Evolutionary conservation across 1,140 invertebrate species (phyloP).

Genomic region (Pectinophora gossypiella): DNA sequence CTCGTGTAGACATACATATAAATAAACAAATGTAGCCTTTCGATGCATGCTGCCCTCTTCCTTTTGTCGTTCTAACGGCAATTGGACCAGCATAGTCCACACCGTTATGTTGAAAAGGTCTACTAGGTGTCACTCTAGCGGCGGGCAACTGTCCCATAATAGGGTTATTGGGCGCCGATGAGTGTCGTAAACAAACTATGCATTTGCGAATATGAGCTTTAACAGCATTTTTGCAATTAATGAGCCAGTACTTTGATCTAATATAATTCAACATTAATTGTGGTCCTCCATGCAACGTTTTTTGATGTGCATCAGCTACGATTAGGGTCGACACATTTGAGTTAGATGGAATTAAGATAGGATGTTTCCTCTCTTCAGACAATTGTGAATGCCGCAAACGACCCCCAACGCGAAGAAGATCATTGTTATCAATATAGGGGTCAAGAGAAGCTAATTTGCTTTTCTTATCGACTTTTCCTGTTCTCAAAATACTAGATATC

Average conservation of each 20-base stretch:
- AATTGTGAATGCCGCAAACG: neutral
- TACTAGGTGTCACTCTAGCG: neutral
- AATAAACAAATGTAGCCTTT: slow-evolving; percentile 9
- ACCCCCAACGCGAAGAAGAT: neutral
- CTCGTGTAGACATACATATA: slow-evolving; percentile 9
- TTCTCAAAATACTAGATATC: neutral
- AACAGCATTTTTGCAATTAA: slow-evolving; percentile 14
- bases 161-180: neutral
- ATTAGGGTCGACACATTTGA: slow-evolving; percentile 15
- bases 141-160: slow-evolving; percentile 8
- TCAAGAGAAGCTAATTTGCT: neutral
- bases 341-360: slow-evolving; percentile 19
- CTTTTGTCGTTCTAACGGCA: neutral
- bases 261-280: slow-evolving; percentile 27
- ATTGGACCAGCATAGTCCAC: slow-evolving; percentile 14
- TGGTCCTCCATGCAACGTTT: slow-evolving; percentile 33
- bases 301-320: slow-evolving; percentile 25
- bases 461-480: neutral
- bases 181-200: slow-evolving; percentile 17
- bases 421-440: neutral
- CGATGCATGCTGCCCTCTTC: neutral
- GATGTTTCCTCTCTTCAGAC: slow-evolving; percentile 14
- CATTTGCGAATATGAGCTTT: slow-evolving; percentile 23
- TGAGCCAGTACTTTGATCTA: slow-evolving; percentile 28
- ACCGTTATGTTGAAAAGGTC: slow-evolving; percentile 4